Evolutionary conservation across 2,888 invertebrate genomes (phyloP), one percentile per base, ranked within the genome.

Genomic region (Oscheius onirici): DNA sequence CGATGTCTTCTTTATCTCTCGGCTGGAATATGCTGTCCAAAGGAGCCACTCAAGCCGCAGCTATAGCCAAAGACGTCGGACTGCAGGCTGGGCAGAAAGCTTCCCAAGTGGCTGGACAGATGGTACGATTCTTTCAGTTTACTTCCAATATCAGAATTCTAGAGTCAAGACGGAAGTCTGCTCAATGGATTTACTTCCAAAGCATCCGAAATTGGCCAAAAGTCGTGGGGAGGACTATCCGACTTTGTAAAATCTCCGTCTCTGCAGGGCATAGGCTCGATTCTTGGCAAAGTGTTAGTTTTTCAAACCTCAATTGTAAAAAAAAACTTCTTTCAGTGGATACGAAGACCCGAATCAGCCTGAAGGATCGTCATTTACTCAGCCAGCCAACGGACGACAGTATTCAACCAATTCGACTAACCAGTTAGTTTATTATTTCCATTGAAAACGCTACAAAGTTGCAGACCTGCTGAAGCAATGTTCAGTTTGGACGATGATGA

Each of bases 211-310:
- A 76, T 85, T 24, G 84, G 86, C 13, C 78, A 81, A 28, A 83
- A 81, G 26, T 83, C 83, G 24, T 84, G 83, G 82, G 83, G 82
- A 34, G 83, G 84, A 1, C 24, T 85, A n/a, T 80, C 78, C 1
- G 70, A 69, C n/a, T 84, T 87, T 60, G 86, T 86, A 28, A 86
- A 87, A 61, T 86, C 85, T n/a, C 81, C 87, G 15, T 86, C 86
- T 10, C 73, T 86, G 15, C 85, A 86, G 61, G 85, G 83, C 8
- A 81, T 86, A 49, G 67, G 72, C 10, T 57, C 51, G 34, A 65
- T 74, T 41, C 71, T 77, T 11, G 57, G 63, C 22, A 80, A 79
- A 69, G 74, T 57, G 78, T 78, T 22, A 20, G 52, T 66, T 52
- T 22, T 8, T 13, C 49, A n/a, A 2, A 8, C 11, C 13, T 52